A percentile compares a stretch with the other conserved stretches of the same genome.
Conservation (phyloP, 2,888 invertebrate genomes). For the Drosophila prostipennis region DNA sequence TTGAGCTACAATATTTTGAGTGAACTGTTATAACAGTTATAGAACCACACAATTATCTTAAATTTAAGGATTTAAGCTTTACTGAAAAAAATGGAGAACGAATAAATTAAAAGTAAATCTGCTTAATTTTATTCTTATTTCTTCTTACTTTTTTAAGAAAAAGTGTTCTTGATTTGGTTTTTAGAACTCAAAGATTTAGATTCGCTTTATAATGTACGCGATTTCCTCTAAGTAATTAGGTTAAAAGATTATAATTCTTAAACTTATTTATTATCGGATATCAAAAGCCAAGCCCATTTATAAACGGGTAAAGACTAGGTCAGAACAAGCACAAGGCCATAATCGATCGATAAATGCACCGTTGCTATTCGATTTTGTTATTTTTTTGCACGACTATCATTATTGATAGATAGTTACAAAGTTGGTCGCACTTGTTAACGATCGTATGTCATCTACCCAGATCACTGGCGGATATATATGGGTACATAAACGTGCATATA, state of each 20-base stretch:
- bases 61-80: too few species aligned
- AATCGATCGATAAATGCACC: conserved; percentile 4
- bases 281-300: conserved; percentile 6
- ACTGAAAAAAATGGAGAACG: too few species aligned
- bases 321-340: conserved; percentile 18
- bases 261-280: neutral
- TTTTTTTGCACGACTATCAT: conserved; percentile 39
- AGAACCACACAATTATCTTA: too few species aligned
- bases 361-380: conserved; percentile 19
- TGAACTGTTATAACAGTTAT: too few species aligned
- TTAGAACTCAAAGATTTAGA: too few species aligned
- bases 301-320: conserved; percentile 9
- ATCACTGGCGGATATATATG: conserved; percentile 28
- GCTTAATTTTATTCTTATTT: too few species aligned
- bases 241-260: neutral
- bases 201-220: too few species aligned
- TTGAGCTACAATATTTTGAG: neutral
- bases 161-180: too few species aligned
- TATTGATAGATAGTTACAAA: conserved; percentile 56
- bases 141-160: too few species aligned
- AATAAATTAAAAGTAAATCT: too few species aligned
- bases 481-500: conserved; percentile 11
- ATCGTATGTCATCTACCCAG: conserved; percentile 29
- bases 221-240: neutral
- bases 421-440: conserved; percentile 59